Evolutionary conservation across 2,797 vertebrate genomes (phyloP).

Genomic region (Melanotaenia nigrans): DNA sequence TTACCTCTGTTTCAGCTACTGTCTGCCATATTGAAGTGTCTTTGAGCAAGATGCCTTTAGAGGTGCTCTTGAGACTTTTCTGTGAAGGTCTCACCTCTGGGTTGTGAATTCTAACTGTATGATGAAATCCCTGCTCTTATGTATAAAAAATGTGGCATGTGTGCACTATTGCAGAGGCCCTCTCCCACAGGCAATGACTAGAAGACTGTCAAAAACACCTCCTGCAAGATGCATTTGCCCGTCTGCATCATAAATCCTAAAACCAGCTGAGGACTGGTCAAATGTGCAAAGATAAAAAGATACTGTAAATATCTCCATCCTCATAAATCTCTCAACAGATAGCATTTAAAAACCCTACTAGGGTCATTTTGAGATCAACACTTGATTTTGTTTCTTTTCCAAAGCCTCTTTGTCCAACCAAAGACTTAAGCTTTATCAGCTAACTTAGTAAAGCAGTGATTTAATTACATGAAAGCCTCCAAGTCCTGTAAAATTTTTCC

Average conservation of each 20-base stretch:
- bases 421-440: conserved; percentile 16
- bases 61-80: conserved; percentile 13
- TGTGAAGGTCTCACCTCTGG: conserved; percentile 10
- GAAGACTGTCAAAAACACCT: conserved; percentile 24
- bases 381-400: conserved; percentile 41
- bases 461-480: conserved; percentile 7
- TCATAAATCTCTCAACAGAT: conserved; percentile 29
- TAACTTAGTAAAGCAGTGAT: conserved; percentile 12
- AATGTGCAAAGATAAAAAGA: conserved; percentile 32
- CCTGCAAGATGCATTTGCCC: conserved; percentile 18
- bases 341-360: conserved; percentile 16
- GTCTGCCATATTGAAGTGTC: conserved; percentile 22
- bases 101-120: conserved; percentile 10
- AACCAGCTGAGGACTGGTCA: conserved; percentile 19
- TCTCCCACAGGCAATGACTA: conserved; percentile 8
- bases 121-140: conserved; percentile 21
- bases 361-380: conserved; percentile 49
- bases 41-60: conserved; percentile 34
- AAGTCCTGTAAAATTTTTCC: not conserved
- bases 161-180: conserved; percentile 3
- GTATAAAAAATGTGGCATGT: conserved; percentile 64
- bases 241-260: conserved; percentile 29
- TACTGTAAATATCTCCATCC: conserved; percentile 34
- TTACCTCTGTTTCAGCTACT: conserved; percentile 22
- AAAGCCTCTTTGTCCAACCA: conserved; percentile 19